Evolutionary conservation across 2,888 invertebrate species (phyloP), one percentile per base, ranked within the genome.

Genomic region (Brenthis hecate): DNA sequence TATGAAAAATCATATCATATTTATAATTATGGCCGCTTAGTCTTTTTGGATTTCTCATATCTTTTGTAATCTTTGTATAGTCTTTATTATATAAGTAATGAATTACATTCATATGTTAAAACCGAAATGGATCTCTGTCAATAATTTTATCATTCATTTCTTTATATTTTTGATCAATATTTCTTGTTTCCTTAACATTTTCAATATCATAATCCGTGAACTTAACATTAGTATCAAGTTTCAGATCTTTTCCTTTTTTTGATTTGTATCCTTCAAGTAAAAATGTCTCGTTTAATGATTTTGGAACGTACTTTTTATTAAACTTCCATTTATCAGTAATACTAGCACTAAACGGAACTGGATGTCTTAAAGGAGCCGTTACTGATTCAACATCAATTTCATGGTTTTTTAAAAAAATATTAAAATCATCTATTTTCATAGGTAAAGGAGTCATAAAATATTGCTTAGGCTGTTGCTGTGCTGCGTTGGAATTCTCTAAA

Each of bases 381-480:
- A 90, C 81, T 0, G 81, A 81, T 4, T 79, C 75, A 0, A 89
- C 84, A 43, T 87, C 89, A 36, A 90, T 71, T 0, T 79, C 36
- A 50, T 87, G 75, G 0, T 84, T 82, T 72, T 81, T 86, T 0
- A 90, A 78, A 72, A 90, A 90, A 3, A 77, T 81, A 1, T 87
- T 73, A 62, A 90, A 89, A 0, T 85, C 85, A 0, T 74, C 55
- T 3, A 72, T 74, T 11, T 73, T 76, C 90, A 89, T 90, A 13
- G 90, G 89, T 5, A 89, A 51, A 0, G 87, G 88, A 0, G 87
- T 88, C n/a, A 79, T 76, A 66, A 80, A 89, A 65, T 83, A 82
- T 61, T 88, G 89, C 13, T 75, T 8, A 2, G 89, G 89, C 0
- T 81, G 76, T 55, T 19, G 19, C 19, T 19, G 19, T 19, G 19